Evolutionary conservation across 1,140 invertebrate species (phyloP).

Genomic region (Caerostris extrusa): DNA sequence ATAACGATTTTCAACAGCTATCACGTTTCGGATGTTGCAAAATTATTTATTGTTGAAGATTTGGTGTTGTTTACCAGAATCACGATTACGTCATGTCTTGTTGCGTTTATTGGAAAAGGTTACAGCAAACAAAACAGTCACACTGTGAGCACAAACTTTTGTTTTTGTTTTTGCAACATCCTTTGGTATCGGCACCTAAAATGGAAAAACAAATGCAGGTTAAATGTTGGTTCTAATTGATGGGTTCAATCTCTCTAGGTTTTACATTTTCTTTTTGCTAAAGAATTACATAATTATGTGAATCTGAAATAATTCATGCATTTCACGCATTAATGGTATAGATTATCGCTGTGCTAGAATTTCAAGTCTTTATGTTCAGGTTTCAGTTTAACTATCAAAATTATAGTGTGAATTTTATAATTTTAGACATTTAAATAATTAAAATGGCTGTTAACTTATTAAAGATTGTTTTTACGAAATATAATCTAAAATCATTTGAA

Average conservation of each 20-base stretch:
- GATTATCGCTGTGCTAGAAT: no score
- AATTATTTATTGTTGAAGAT: constrained; percentile 42
- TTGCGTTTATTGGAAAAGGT: background rate
- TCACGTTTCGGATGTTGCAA: background rate
- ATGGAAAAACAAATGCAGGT: background rate
- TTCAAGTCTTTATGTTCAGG: no score
- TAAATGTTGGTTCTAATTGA: background rate
- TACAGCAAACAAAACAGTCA: background rate
- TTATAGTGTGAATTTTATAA: no score
- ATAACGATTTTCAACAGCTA: constrained; percentile 37
- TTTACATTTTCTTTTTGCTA: background rate
- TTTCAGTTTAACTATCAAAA: no score
- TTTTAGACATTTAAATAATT: no score
- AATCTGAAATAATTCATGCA: no score
- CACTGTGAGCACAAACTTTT: background rate
- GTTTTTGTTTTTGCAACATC: background rate
- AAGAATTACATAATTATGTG: no score
- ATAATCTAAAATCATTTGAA: no score
- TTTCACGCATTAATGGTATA: no score
- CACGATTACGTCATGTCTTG: constrained; percentile 17
- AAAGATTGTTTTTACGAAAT: no score
- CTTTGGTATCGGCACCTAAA: background rate
- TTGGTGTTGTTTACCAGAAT: constrained; percentile 39
- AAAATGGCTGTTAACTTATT: no score
- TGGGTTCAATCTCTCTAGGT: background rate